A percentile compares a stretch with the other conserved stretches of the same genome.
phyloP scores from a whole-genome alignment of 2,113 vertebrate species.

The Perognathus longimembris region DNA sequence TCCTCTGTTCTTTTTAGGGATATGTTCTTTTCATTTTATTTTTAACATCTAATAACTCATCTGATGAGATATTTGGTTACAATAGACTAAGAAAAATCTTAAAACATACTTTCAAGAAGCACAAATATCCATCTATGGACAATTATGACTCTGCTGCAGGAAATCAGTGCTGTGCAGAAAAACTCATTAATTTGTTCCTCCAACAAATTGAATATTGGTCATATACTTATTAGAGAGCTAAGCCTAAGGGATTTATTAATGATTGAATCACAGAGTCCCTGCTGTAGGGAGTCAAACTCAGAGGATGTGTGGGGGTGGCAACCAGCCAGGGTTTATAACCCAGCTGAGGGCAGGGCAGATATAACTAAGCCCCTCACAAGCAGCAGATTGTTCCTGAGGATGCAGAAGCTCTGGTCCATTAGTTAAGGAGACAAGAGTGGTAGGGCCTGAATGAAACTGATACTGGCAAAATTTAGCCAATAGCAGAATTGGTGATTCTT shows the following conservation, averaged over 20 bases:
- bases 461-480: background rate
- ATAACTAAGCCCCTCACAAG: background rate
- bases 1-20: background rate
- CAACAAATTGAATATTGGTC: background rate
- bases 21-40: background rate
- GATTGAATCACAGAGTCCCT: background rate
- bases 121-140: background rate
- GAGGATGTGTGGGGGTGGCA: background rate
- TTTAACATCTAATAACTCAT: background rate
- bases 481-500: too few species aligned
- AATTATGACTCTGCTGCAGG: background rate
- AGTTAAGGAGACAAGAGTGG: background rate
- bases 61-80: constrained; percentile 38
- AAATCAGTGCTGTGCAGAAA: background rate
- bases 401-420: background rate
- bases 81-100: constrained; percentile 12
- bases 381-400: background rate
- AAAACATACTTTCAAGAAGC: background rate
- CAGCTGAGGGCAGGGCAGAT: background rate
- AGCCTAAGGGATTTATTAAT: background rate
- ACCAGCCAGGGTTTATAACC: background rate
- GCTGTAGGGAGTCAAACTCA: background rate
- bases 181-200: background rate
- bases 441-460: background rate
- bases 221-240: background rate